These are phyloP conservation scores for Tinamus guttatus DNA, from an alignment of 2,113 vertebrate species.

Conservation along the genomic window DNA sequence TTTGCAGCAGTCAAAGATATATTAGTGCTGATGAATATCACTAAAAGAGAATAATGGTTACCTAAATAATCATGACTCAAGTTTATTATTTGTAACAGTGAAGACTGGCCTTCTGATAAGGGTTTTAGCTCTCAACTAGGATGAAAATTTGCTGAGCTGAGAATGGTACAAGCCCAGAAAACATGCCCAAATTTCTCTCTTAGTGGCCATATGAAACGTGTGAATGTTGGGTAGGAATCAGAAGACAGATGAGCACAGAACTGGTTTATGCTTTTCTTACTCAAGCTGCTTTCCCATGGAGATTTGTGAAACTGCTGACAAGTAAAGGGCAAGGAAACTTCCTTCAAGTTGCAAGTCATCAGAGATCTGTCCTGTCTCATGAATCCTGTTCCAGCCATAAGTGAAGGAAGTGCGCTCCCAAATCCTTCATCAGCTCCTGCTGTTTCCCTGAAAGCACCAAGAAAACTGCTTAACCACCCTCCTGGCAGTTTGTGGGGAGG, in stretches of 20 bases:
- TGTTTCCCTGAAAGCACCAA: background rate
- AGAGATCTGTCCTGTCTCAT: background rate
- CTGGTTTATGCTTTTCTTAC: background rate
- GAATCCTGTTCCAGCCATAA: background rate
- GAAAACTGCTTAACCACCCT: background rate
- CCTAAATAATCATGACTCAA: background rate
- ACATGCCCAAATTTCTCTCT: background rate
- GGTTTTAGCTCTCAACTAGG: background rate
- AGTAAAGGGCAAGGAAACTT: background rate
- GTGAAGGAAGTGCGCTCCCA: background rate
- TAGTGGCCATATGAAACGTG: background rate
- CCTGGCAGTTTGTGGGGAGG: background rate
- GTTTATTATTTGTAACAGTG: background rate
- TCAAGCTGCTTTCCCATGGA: background rate
- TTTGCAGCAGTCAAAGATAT: background rate
- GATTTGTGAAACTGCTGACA: background rate
- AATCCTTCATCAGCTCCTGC: background rate
- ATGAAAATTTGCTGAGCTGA: background rate
- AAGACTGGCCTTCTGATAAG: background rate
- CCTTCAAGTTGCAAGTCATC: background rate
- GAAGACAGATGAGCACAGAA: background rate
- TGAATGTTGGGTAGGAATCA: background rate
- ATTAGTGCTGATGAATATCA: background rate
- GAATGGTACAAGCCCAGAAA: background rate
- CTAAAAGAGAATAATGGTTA: background rate